phyloP scores from a whole-genome alignment of 2,888 invertebrate species.

The Dicycla oo region DNA sequence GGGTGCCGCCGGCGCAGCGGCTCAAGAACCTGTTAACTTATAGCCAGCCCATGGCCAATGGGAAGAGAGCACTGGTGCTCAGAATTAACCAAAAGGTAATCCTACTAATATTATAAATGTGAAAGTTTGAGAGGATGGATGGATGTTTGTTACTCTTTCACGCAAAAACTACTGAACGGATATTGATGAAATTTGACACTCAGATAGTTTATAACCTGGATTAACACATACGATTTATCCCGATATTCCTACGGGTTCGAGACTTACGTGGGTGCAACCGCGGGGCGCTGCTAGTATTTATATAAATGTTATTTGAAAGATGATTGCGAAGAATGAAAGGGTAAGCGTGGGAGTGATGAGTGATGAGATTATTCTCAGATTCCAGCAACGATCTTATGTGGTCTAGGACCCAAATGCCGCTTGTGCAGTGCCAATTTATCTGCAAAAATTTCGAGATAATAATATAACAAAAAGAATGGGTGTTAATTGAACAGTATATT shows the following conservation, averaged over 20 bases:
- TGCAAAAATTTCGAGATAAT: background rate
- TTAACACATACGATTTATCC: no score
- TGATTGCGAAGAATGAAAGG: background rate
- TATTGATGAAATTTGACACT: no score
- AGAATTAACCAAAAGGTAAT: constrained; percentile 96
- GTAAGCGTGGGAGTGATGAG: background rate
- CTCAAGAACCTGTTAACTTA: constrained; percentile 96
- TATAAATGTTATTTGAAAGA: background rate
- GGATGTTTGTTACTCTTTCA: no score
- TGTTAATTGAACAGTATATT: background rate
- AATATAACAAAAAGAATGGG: background rate
- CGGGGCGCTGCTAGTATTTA: no score
- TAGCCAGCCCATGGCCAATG: constrained; percentile 98
- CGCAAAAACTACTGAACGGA: no score
- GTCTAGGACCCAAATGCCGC: background rate
- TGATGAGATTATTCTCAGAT: background rate
- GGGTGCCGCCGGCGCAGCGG: constrained; percentile 97
- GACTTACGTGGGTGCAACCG: no score
- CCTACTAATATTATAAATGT: no score
- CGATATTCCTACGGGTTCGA: no score
- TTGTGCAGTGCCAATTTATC: background rate
- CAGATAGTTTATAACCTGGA: no score
- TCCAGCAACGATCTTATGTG: background rate
- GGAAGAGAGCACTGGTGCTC: constrained; percentile 95
- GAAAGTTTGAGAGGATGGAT: no score